Evolutionary conservation across 2,888 invertebrate genomes (phyloP), one percentile per base, ranked within the genome.

Genomic region (Cryptophagus acutangulus): DNA sequence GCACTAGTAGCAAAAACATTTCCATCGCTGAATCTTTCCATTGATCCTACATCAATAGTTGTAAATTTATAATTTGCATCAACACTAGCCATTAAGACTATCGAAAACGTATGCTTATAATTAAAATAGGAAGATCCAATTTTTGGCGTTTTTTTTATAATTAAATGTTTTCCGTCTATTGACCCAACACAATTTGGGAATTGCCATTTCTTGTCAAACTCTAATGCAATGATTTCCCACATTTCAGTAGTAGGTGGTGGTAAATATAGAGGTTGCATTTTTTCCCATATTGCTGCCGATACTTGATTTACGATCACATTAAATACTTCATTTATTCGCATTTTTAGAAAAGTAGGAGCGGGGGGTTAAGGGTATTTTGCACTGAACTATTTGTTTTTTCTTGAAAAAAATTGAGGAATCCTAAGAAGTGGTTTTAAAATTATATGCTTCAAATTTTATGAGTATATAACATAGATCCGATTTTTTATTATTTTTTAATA

Each of bases 221-320:
- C 49, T 31, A 37, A 15, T 26, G 59, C 52, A 45, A 52, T 49
- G 65, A 41, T 43, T 30, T 36, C 37, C 50, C 47, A 51, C n/a
- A 38, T 43, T 43, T 53, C 44, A 33, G 25, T 26, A 36, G 52
- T 49, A 28, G 54, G 54, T 39, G 36, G 31, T 14, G 48, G 50
- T 40, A 49, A 42, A 38, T 46, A 51, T 9, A 42, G 33, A 10
- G 52, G 51, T 38, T 54, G 49, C 33, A 52, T 41, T 40, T 28
- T 13, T 17, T 52, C 51, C 57, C 58, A 54, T 18, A 59, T 52
- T 15, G 58, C 57, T 16, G 36, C 40, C 41, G 52, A 59, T 20
- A 59, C 55, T 53, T 60, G 54, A 47, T 43, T 31, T 15, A 61
- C 59, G 35, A 69, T 63, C n/a, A n/a, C n/a, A n/a, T n/a, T n/a